Evolutionary conservation across 1,140 invertebrate species (phyloP).

Genomic region (Idris sp.): DNA sequence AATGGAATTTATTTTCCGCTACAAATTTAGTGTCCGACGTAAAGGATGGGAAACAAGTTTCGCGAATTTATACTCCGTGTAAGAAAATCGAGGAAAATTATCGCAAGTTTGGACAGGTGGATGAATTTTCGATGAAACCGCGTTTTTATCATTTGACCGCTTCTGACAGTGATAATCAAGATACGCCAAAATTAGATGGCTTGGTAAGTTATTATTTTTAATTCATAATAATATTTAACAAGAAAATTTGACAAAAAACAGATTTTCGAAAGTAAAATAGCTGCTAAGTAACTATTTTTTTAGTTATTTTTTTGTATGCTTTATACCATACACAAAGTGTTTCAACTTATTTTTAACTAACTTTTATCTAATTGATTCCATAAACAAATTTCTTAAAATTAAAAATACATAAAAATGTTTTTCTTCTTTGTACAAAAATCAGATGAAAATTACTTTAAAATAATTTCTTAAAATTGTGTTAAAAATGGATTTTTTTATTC

Average conservation of each 20-base stretch:
- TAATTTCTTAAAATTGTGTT: no score
- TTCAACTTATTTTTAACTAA: no score
- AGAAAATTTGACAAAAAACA: no score
- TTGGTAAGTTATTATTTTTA: conserved; percentile 78
- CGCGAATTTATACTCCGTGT: conserved; percentile 86
- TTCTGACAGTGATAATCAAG: conserved; percentile 86
- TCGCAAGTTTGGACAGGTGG: conserved; percentile 84
- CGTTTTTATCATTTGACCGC: conserved; percentile 91
- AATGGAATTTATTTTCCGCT: conserved; percentile 89
- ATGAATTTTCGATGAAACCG: conserved; percentile 89
- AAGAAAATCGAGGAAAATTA: conserved; percentile 90
- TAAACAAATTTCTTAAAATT: no score
- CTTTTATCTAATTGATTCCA: no score
- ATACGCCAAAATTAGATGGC: conserved; percentile 93
- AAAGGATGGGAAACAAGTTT: conserved; percentile 80
- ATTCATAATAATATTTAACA: no score
- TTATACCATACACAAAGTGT: no score
- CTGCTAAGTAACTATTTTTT: no score
- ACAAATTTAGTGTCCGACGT: conserved; percentile 80
- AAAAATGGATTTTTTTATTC: conserved; percentile 30
- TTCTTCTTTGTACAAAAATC: no score
- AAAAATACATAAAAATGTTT: no score
- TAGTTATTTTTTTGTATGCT: background rate
- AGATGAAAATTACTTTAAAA: no score
- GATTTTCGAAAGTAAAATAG: no score